Evolutionary conservation across 1,140 invertebrate species (phyloP).

Genomic region (Caenorhabditis briggsae): DNA sequence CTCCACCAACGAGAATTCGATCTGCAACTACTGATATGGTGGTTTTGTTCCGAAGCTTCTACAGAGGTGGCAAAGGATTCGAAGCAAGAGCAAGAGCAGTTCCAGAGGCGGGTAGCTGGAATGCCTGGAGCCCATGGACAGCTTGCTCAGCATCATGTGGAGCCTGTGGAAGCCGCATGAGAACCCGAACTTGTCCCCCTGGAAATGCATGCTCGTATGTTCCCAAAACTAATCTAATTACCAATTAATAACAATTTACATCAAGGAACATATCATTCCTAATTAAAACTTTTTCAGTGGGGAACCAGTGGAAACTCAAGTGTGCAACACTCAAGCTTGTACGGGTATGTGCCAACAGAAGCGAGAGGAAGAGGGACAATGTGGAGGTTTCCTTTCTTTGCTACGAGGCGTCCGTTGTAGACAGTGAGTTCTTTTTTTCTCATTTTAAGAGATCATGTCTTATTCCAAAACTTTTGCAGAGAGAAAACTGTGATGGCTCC

Average conservation of each 20-base stretch:
- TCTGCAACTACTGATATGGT: constrained; percentile 77
- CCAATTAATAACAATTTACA: too few relatives aligned
- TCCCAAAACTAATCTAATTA: neutral
- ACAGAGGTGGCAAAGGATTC: constrained; percentile 77
- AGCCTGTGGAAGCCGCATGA: constrained; percentile 71
- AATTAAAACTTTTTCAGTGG: constrained; percentile 68
- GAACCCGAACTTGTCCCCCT: constrained; percentile 71
- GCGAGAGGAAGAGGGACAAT: constrained; percentile 54
- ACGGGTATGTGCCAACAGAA: constrained; percentile 72
- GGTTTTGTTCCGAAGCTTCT: constrained; percentile 77
- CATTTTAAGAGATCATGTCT: neutral
- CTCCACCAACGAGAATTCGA: constrained; percentile 71
- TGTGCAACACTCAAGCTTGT: constrained; percentile 74
- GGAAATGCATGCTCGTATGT: constrained; percentile 63
- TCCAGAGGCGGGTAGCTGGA: constrained; percentile 68
- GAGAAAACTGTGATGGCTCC: constrained; percentile 70
- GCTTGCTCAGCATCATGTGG: constrained; percentile 74
- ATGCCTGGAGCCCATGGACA: constrained; percentile 72
- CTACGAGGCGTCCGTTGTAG: constrained; percentile 62
- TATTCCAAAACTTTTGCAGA: constrained; percentile 60
- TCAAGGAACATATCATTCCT: neutral
- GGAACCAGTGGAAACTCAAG: constrained; percentile 72
- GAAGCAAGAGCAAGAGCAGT: constrained; percentile 74
- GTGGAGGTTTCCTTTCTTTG: constrained; percentile 63
- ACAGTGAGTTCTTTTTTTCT: constrained; percentile 52